Evolutionary conservation across 64 coral and sea anemone genomes (phyloP).

Genomic region (Montipora cactus): DNA sequence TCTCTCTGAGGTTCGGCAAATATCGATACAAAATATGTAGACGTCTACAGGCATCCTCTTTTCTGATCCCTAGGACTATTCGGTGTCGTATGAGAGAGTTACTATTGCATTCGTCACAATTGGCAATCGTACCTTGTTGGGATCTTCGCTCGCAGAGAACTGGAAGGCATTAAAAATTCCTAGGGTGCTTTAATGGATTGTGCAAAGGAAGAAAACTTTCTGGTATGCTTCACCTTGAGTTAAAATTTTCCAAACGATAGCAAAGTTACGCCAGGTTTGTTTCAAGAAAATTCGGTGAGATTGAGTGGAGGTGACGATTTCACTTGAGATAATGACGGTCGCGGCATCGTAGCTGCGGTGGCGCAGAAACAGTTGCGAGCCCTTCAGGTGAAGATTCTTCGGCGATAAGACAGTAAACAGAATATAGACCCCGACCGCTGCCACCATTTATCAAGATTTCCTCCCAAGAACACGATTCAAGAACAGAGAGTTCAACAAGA

Average conservation of each 20-base stretch:
- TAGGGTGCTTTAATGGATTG: slow-evolving; percentile 8
- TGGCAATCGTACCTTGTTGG: slow-evolving; percentile 35
- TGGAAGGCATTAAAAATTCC: slow-evolving; percentile 27
- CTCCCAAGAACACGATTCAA: no score
- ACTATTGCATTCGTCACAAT: neutral
- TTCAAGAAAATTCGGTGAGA: slow-evolving; percentile 23
- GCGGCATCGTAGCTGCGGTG: neutral
- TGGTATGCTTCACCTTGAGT: slow-evolving; percentile 5
- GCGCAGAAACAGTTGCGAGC: neutral
- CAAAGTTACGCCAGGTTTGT: slow-evolving; percentile 49
- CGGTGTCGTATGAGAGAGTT: slow-evolving; percentile 28
- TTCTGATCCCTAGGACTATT: slow-evolving; percentile 17
- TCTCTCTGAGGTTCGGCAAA: slow-evolving; percentile 41
- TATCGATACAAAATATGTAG: slow-evolving; percentile 64
- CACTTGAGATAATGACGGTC: neutral
- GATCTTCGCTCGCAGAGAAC: slow-evolving; percentile 16
- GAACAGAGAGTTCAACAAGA: no score
- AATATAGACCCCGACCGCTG: neutral
- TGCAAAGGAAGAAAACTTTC: slow-evolving; percentile 54
- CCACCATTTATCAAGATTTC: slow-evolving; percentile 31
- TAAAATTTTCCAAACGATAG: slow-evolving; percentile 25
- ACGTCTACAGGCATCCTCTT: slow-evolving; percentile 27
- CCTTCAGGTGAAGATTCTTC: neutral
- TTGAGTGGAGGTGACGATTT: slow-evolving; percentile 44
- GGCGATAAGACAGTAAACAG: neutral